Percentiles rank a stretch among this genome's conserved stretches.
These are phyloP conservation scores for Neotoma lepida DNA, from an alignment of 2,113 vertebrate genomes.

Conservation along the genomic window DNA sequence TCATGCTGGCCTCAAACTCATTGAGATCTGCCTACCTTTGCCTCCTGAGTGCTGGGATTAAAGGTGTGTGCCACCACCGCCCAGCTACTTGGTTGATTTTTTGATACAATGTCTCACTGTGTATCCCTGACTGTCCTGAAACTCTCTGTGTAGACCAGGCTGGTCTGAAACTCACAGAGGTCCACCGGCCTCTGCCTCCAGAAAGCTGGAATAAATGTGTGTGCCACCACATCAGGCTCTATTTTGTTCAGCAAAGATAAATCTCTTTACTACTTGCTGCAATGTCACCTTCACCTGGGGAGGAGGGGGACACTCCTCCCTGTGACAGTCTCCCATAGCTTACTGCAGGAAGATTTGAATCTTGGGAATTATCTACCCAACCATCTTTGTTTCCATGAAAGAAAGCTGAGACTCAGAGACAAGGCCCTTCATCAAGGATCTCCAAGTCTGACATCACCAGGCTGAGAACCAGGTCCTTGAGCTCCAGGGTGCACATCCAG, in stretches of 20 bases:
- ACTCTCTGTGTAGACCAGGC: background rate
- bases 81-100: background rate
- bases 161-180: background rate
- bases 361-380: conserved; percentile 42
- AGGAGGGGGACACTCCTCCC: background rate
- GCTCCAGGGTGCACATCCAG: background rate
- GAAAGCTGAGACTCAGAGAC: background rate
- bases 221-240: background rate
- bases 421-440: background rate
- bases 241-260: background rate
- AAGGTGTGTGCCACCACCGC: background rate
- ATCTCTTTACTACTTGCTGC: background rate
- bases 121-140: background rate
- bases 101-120: background rate
- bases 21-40: background rate
- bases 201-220: background rate
- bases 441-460: background rate
- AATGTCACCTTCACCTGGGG: background rate
- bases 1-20: background rate
- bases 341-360: background rate
- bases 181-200: background rate
- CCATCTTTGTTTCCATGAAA: background rate
- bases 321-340: background rate
- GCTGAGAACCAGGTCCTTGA: background rate
- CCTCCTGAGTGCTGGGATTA: background rate